Percentiles rank a stretch among this genome's conserved stretches.
These are phyloP conservation scores for Carcharodon carcharias DNA, from an alignment of 2,797 vertebrate genomes.

Conservation along the genomic window DNA sequence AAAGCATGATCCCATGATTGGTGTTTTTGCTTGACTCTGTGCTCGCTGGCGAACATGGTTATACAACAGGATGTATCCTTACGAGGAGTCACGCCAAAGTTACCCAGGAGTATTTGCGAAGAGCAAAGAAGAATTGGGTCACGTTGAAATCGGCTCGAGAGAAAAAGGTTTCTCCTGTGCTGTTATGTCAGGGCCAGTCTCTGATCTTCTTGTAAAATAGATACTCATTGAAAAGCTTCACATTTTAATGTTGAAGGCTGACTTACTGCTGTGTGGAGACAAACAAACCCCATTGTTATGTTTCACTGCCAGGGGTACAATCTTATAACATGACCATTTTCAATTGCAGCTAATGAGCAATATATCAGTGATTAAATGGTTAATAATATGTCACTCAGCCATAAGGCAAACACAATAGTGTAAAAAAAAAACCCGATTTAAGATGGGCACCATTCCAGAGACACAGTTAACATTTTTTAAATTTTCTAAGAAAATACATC, in stretches of 20 bases:
- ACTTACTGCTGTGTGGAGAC: not conserved
- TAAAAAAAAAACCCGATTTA: not conserved
- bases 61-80: not conserved
- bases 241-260: not conserved
- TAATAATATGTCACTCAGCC: constrained; percentile 33
- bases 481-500: constrained; percentile 26
- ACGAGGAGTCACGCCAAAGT: no score
- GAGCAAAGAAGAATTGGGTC: not conserved
- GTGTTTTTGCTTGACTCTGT: not conserved
- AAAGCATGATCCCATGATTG: not conserved
- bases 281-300: not conserved
- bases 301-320: not conserved
- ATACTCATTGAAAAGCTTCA: not conserved
- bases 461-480: constrained; percentile 16
- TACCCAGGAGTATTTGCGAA: not conserved
- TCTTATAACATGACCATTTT: constrained; percentile 18
- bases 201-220: not conserved
- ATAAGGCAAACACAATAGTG: not conserved
- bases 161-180: not conserved
- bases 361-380: not conserved
- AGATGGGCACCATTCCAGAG: not conserved
- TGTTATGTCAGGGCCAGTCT: not conserved
- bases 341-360: not conserved
- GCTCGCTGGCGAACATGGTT: not conserved
- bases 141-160: not conserved